Evolutionary conservation across 2,113 vertebrate genomes (phyloP), one percentile per base, ranked within the genome.

Genomic region (Gymnarchus niloticus): DNA sequence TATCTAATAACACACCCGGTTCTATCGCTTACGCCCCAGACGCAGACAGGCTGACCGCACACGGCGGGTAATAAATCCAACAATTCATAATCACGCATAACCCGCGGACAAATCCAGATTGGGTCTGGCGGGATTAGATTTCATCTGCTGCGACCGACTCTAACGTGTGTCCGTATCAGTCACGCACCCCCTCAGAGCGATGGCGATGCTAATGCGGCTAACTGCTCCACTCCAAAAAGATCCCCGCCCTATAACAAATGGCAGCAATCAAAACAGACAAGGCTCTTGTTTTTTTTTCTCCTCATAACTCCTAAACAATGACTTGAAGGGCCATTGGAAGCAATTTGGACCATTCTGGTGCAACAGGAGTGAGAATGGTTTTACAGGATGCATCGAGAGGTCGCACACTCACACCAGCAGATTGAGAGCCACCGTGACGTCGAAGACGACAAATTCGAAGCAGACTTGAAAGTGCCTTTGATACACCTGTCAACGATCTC

Each of bases 1-100:
- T 88, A 84, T 84, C 86, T 87, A 87, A 86, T 86, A 84, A 83
- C 81, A 52, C 69, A 69, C 41, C n/a, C 83, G 76, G 69, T 76
- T 78, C 56, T 25, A 33, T 49, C 46, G 21, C 46, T 76, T 57
- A n/a, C 80, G 48, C 87, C 41, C 21, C 84, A 86, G 87, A 84
- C 49, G 56, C 56, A 86, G 85, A 56, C 76, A 56, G 25, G 17
- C 80, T 65, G 83, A 21, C 21, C 57, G 6, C 73, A 82, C 80
- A 41, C 61, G 41, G 25, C 37, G 76, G 54, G 37, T 21, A 61
- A 76, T 77, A 73, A 87, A 89, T 49, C 52, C 80, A 85, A 83
- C 90, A 7, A 76, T 78, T 61, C 83, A 83, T 83, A 84, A 49
- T 14, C 56, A 25, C 9, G n/a, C 41, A 12, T 10, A 6, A 17